These are phyloP conservation scores for Chiloscyllium punctatum DNA, from an alignment of 2,797 vertebrate species.

Conservation along the genomic window DNA sequence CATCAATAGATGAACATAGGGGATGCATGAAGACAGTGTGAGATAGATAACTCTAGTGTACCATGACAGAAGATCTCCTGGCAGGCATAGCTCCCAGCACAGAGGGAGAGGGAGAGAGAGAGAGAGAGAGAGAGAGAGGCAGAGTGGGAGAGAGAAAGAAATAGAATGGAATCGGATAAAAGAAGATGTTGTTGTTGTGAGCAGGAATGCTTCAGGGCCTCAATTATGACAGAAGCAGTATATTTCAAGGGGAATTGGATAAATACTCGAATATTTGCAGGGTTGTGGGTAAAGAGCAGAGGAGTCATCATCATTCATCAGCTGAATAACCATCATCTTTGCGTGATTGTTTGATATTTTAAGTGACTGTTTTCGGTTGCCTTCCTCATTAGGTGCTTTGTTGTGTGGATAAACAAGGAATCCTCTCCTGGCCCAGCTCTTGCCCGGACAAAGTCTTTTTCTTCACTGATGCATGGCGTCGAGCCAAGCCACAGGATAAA, in stretches of 20 bases:
- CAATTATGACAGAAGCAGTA: background rate
- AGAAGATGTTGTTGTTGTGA: background rate
- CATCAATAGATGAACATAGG: background rate
- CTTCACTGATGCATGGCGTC: slow-evolving; percentile 34
- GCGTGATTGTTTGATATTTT: background rate
- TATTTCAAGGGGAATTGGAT: background rate
- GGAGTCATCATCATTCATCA: background rate
- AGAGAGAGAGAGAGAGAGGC: background rate
- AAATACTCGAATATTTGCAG: background rate
- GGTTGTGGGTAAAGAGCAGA: background rate
- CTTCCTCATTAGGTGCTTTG: slow-evolving; percentile 42
- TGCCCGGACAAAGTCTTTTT: slow-evolving; percentile 45
- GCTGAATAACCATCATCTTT: background rate
- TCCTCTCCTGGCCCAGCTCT: slow-evolving; percentile 44
- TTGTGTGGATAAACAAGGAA: slow-evolving; percentile 45
- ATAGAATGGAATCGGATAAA: background rate
- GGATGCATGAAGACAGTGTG: background rate
- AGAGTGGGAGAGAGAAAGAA: background rate
- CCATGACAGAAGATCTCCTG: background rate
- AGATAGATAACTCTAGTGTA: background rate
- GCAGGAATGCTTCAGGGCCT: background rate
- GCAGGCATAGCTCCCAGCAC: background rate
- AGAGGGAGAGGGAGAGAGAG: background rate
- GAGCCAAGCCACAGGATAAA: background rate
- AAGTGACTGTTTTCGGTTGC: background rate